These are phyloP conservation scores for Tenualosa ilisha DNA, from an alignment of 2,797 vertebrate genomes.

Conservation along the genomic window DNA sequence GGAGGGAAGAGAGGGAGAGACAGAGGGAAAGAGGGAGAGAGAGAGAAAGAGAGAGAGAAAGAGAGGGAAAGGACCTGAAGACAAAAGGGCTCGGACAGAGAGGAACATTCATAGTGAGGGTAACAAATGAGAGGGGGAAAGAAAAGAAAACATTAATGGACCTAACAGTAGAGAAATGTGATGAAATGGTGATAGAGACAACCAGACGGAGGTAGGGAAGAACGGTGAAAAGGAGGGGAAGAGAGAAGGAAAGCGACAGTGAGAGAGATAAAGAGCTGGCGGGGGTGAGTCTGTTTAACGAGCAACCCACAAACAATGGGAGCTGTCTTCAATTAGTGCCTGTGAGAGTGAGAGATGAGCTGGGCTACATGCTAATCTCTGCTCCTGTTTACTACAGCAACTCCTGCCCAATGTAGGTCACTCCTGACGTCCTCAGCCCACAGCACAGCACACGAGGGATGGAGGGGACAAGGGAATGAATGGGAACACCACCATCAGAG, in stretches of 20 bases:
- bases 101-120: neutral
- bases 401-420: neutral
- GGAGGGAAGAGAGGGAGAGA: neutral
- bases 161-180: neutral
- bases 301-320: constrained; percentile 11
- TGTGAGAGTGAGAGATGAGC: neutral
- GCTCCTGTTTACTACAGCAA: neutral
- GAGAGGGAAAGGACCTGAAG: neutral
- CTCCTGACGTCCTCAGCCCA: neutral
- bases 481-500: neutral
- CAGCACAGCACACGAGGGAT: neutral
- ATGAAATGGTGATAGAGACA: neutral
- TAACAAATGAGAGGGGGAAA: neutral
- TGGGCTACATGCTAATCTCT: neutral
- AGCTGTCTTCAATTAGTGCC: constrained; percentile 3
- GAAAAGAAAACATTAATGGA: neutral
- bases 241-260: neutral
- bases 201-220: neutral
- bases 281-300: neutral
- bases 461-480: neutral
- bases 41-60: neutral
- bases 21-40: neutral
- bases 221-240: neutral
- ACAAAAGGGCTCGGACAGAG: too few relatives aligned
- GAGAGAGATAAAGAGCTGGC: neutral